Percentiles rank a stretch among this genome's conserved stretches.
phyloP scores from a whole-genome alignment of 2,888 invertebrate species.

The Congeria kusceri region DNA sequence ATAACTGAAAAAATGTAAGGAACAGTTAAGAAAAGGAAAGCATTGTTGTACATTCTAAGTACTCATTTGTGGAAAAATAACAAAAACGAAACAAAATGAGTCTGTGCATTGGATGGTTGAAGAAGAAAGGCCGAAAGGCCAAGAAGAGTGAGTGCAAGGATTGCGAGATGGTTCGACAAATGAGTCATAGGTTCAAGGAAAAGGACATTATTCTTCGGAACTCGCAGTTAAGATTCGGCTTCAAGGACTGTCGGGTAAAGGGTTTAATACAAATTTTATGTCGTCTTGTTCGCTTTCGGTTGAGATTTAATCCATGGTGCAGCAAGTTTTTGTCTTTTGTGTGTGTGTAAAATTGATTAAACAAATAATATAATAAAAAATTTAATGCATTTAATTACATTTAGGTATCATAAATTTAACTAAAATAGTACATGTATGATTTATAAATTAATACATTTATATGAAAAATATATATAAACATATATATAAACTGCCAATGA shows the following conservation, averaged over 20 bases:
- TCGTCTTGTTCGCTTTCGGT: too few relatives aligned
- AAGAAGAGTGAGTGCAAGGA: conserved; percentile 20
- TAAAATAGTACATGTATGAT: too few relatives aligned
- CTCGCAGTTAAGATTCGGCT: conserved; percentile 37
- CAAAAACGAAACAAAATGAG: conserved; percentile 10
- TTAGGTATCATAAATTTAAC: too few relatives aligned
- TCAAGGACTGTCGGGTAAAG: conserved; percentile 43
- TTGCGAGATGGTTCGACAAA: conserved; percentile 27
- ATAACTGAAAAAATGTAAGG: too few relatives aligned
- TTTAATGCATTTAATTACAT: too few relatives aligned
- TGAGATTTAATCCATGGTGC: too few relatives aligned
- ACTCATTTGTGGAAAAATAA: not conserved
- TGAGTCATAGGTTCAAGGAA: conserved; percentile 11
- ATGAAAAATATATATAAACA: too few relatives aligned
- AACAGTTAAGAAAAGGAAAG: not conserved
- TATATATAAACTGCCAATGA: too few relatives aligned
- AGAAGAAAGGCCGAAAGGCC: not conserved
- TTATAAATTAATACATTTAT: too few relatives aligned
- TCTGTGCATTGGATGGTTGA: conserved; percentile 1
- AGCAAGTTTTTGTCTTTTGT: too few relatives aligned
- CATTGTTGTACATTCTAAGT: not conserved
- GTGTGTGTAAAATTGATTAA: too few relatives aligned
- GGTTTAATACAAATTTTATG: not conserved
- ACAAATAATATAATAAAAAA: too few relatives aligned
- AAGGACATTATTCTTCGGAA: conserved; percentile 35